A percentile compares a stretch with the other conserved stretches of the same genome.
These are phyloP conservation scores for Caenorhabditis afra DNA, from an alignment of 2,888 invertebrate species.

Conservation along the genomic window DNA sequence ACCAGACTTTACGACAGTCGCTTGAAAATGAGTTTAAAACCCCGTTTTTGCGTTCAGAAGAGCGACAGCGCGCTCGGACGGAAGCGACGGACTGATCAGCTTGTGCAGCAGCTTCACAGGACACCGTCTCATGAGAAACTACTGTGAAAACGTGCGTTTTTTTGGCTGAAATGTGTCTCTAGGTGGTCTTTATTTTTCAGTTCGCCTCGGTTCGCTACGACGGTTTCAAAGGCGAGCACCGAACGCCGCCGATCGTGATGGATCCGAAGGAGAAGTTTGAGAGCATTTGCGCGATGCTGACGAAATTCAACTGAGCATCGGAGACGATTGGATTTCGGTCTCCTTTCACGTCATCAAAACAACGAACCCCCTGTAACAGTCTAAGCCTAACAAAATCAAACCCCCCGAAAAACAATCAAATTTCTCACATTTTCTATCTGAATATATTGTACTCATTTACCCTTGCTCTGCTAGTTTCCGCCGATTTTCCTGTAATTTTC, in stretches of 20 bases:
- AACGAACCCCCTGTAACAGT: no score
- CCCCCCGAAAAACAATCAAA: background rate
- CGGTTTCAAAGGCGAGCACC: constrained; percentile 62
- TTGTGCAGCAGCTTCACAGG: constrained; percentile 55
- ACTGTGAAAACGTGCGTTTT: constrained; percentile 35
- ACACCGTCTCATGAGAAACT: constrained; percentile 37
- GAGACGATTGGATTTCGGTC: background rate
- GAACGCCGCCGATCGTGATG: constrained; percentile 63
- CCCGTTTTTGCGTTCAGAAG: constrained; percentile 14
- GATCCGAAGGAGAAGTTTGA: constrained; percentile 33
- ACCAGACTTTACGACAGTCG: no score
- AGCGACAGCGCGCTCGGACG: constrained; percentile 23
- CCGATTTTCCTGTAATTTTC: background rate
- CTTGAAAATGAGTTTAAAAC: background rate
- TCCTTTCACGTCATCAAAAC: background rate
- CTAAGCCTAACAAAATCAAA: no score
- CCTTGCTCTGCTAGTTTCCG: constrained; percentile 4
- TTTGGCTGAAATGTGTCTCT: background rate
- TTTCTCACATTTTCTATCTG: background rate
- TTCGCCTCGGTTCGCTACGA: constrained; percentile 60
- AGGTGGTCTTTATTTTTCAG: constrained; percentile 36
- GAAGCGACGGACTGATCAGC: constrained; percentile 54
- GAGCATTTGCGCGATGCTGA: constrained; percentile 55
- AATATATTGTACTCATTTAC: background rate
- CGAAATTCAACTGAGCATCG: constrained; percentile 23